phyloP scores from a whole-genome alignment of 2,888 invertebrate species.

The Endomychus coccineus region DNA sequence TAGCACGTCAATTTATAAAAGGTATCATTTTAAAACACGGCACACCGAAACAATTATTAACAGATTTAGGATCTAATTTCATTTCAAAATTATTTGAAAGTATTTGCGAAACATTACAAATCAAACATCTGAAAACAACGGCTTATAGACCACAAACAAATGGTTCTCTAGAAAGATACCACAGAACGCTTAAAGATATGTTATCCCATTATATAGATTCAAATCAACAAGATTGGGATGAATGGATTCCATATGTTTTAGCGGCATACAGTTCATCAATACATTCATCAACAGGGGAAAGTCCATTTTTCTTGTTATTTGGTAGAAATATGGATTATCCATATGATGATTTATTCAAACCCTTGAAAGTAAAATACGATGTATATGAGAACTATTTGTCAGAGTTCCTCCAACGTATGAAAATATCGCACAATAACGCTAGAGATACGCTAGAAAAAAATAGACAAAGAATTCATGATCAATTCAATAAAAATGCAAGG shows the following conservation, averaged over 20 bases:
- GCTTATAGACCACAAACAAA: no score
- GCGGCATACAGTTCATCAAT: constrained; percentile 21
- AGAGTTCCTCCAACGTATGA: constrained; percentile 13
- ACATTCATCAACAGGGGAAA: constrained; percentile 23
- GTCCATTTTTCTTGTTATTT: constrained; percentile 23
- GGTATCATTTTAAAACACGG: no score
- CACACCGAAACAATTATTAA: no score
- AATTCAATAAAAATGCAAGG: constrained; percentile 12
- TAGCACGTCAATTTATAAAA: no score
- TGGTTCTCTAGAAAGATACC: constrained; percentile 27
- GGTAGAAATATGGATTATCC: constrained; percentile 22
- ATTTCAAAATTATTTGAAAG: no score
- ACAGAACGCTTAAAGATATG: constrained; percentile 24
- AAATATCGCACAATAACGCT: constrained; percentile 11
- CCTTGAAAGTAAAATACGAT: constrained; percentile 17
- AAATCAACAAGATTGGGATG: constrained; percentile 28
- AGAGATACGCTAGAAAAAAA: not conserved
- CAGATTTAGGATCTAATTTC: no score
- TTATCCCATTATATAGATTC: constrained; percentile 25
- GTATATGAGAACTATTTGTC: constrained; percentile 19
- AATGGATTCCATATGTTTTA: constrained; percentile 26
- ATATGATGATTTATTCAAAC: constrained; percentile 18
- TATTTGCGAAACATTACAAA: no score
- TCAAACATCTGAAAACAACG: no score
- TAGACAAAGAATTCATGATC: constrained; percentile 7